These are phyloP conservation scores for Sebastes aleutianus DNA, from an alignment of 2,797 vertebrate species.

Conservation along the genomic window DNA sequence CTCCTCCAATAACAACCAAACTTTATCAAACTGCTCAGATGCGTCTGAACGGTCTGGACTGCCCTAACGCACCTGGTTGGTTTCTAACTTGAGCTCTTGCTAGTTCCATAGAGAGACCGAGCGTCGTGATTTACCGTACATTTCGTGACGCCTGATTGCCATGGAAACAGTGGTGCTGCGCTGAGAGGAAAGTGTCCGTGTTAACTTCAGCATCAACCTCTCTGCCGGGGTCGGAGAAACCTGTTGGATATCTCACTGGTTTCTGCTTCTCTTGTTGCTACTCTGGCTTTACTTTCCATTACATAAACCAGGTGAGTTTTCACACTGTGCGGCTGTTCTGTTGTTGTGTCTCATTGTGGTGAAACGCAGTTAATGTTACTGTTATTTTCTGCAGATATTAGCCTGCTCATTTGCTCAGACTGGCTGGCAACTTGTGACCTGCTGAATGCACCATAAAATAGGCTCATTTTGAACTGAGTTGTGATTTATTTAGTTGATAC, in stretches of 20 bases:
- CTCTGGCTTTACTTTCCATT: slow-evolving; percentile 41
- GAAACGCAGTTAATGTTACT: not conserved
- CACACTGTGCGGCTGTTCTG: not conserved
- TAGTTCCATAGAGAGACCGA: slow-evolving; percentile 16
- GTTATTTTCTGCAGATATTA: not conserved
- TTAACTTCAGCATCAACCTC: slow-evolving; percentile 69
- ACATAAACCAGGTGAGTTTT: slow-evolving; percentile 68
- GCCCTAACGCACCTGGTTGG: not conserved
- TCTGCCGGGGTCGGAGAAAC: slow-evolving; percentile 57
- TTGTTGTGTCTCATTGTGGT: not conserved
- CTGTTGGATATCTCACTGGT: slow-evolving; percentile 63
- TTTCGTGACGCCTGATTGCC: slow-evolving; percentile 82
- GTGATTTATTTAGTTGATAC: not conserved
- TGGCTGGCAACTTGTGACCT: slow-evolving; percentile 32
- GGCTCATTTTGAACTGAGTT: slow-evolving; percentile 7
- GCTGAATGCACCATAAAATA: not conserved
- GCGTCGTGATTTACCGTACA: slow-evolving; percentile 80
- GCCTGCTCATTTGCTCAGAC: not conserved
- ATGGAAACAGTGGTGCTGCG: slow-evolving; percentile 83
- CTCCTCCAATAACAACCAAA: slow-evolving; percentile 35
- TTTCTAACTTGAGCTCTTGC: slow-evolving; percentile 41
- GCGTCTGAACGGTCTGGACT: not conserved
- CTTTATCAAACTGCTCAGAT: slow-evolving; percentile 37
- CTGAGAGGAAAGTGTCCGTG: slow-evolving; percentile 72
- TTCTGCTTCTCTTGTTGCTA: not conserved